A percentile compares a stretch with the other conserved stretches of the same genome.
phyloP scores from a whole-genome alignment of 2,113 vertebrate genomes.

The Lonchura striata region DNA sequence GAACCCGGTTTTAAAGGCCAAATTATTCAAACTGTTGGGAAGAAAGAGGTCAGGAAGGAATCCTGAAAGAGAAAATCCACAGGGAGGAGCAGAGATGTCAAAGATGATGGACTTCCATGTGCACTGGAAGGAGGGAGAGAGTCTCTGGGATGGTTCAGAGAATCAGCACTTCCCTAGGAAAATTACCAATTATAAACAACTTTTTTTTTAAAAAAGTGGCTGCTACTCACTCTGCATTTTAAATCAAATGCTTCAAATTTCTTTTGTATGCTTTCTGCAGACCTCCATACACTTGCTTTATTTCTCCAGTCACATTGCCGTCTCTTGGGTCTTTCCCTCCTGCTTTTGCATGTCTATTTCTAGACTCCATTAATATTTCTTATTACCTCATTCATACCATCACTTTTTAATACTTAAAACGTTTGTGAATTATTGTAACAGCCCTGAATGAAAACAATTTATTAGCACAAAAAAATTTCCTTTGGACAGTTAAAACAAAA shows the following conservation, averaged over 20 bases:
- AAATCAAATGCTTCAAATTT: neutral
- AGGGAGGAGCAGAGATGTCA: fast-evolving
- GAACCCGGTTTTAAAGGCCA: neutral
- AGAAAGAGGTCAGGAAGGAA: neutral
- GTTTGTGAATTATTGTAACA: neutral
- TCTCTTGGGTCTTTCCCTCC: neutral
- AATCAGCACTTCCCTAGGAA: neutral
- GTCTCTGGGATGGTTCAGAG: neutral
- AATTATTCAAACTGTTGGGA: neutral
- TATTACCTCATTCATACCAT: neutral
- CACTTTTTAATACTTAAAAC: neutral
- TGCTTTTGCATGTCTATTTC: neutral
- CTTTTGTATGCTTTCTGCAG: neutral
- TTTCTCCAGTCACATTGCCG: neutral
- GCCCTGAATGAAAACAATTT: neutral
- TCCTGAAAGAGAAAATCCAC: neutral
- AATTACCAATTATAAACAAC: neutral
- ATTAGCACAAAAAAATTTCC: neutral
- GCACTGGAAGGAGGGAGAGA: neutral
- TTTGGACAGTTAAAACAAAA: neutral
- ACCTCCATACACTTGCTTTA: neutral
- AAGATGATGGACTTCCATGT: neutral
- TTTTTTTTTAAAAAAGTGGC: neutral
- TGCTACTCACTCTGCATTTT: neutral
- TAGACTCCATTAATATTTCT: neutral